These are phyloP conservation scores for Melieria picta DNA, from an alignment of 2,888 invertebrate species.

Conservation along the genomic window DNA sequence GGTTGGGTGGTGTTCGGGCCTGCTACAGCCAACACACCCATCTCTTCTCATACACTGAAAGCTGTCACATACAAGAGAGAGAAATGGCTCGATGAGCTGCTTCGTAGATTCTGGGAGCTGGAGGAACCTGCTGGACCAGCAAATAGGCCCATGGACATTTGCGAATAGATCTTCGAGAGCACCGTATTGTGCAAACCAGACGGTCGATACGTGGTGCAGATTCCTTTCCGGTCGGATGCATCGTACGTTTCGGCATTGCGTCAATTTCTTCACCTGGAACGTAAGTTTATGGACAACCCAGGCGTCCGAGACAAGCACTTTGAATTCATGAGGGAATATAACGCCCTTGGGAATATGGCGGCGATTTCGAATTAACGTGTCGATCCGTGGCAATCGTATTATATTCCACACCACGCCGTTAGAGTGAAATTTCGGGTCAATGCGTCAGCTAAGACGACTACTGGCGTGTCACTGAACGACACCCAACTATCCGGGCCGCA, in stretches of 20 bases:
- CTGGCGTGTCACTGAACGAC: conserved; percentile 33
- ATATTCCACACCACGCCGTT: conserved; percentile 34
- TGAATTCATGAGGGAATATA: conserved; percentile 23
- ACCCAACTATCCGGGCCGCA: conserved; percentile 16
- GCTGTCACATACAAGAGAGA: background rate
- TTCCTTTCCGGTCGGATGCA: conserved; percentile 25
- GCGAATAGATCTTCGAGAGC: conserved; percentile 10
- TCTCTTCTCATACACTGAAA: background rate
- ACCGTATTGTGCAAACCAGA: conserved; percentile 10
- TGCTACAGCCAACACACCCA: conserved; percentile 4
- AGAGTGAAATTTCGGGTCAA: conserved; percentile 32
- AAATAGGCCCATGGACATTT: background rate
- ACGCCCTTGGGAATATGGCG: conserved; percentile 17
- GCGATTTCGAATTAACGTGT: background rate
- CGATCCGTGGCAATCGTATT: conserved; percentile 21
- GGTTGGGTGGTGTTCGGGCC: conserved; percentile 36
- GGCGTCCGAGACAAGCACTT: conserved; percentile 27
- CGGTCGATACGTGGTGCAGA: conserved; percentile 27
- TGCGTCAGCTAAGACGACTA: conserved; percentile 15
- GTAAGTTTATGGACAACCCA: conserved; percentile 2
- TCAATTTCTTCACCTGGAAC: conserved; percentile 27
- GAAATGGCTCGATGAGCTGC: background rate
- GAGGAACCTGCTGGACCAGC: conserved; percentile 11
- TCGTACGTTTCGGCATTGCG: conserved; percentile 15
- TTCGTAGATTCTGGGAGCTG: conserved; percentile 17